Evolutionary conservation across 1,140 invertebrate species (phyloP).

Genomic region (Diprion similis): DNA sequence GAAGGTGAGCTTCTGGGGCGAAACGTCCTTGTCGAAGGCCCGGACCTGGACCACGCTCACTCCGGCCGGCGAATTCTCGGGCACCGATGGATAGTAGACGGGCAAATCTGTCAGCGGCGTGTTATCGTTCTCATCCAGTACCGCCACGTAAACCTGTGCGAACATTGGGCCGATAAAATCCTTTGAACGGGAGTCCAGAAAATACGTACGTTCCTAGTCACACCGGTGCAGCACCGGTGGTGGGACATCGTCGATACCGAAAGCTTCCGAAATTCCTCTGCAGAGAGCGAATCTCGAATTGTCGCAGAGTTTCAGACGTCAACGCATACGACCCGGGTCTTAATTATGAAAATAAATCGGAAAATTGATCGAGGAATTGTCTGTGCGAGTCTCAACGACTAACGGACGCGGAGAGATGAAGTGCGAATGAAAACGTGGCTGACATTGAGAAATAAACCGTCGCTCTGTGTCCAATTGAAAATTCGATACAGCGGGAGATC

Average conservation of each 20-base stretch:
- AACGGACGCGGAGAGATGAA: too few species aligned
- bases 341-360: too few species aligned
- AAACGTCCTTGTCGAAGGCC: slow-evolving; percentile 82
- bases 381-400: too few species aligned
- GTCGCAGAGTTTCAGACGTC: too few species aligned
- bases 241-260: background rate
- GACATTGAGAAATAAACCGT: too few species aligned
- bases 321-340: too few species aligned
- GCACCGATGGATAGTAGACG: slow-evolving; percentile 82
- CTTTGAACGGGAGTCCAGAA: slow-evolving; percentile 23
- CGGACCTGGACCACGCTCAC: slow-evolving; percentile 77
- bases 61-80: slow-evolving; percentile 83
- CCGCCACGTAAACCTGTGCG: slow-evolving; percentile 84
- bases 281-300: too few species aligned
- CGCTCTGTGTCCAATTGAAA: too few species aligned
- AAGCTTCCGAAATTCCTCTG: background rate
- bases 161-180: slow-evolving; percentile 8
- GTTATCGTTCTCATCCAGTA: slow-evolving; percentile 94
- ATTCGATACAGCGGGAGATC: too few species aligned
- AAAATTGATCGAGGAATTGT: too few species aligned
- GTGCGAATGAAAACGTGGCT: too few species aligned
- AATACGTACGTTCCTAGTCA: slow-evolving; percentile 9
- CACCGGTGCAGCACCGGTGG: background rate
- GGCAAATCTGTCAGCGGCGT: slow-evolving; percentile 85
- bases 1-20: slow-evolving; percentile 74